phyloP scores from a whole-genome alignment of 1,140 invertebrate species.

The Sinonovacula constricta region DNA sequence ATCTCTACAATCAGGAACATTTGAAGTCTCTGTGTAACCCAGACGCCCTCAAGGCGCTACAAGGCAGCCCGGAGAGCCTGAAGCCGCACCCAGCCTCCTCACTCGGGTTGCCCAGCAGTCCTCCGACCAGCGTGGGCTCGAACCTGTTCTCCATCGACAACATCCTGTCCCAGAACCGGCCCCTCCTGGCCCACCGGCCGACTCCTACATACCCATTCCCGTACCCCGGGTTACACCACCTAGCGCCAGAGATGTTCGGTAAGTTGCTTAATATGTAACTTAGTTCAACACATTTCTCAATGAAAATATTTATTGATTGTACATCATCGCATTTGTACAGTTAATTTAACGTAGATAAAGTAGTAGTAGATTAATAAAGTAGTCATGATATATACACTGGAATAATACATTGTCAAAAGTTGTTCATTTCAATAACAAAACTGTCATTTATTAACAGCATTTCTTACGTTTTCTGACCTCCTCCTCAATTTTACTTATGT shows the following conservation, averaged over 20 bases:
- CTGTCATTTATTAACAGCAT: no score
- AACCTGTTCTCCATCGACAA: conserved; percentile 51
- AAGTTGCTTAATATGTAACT: no score
- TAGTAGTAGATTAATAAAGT: no score
- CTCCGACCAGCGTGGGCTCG: conserved; percentile 21
- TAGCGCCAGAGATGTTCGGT: conserved; percentile 52
- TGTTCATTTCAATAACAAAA: no score
- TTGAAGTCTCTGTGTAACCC: conserved; percentile 39
- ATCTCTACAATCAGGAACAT: conserved; percentile 45
- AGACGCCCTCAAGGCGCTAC: conserved; percentile 28
- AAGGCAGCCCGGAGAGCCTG: conserved; percentile 19
- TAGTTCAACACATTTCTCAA: no score
- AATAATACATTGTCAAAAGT: no score
- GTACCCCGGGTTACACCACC: conserved; percentile 27
- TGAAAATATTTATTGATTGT: no score
- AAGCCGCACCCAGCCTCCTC: conserved; percentile 37
- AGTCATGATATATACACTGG: no score
- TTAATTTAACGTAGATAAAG: no score
- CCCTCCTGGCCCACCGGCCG: conserved; percentile 45
- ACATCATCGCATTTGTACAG: no score
- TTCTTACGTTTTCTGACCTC: no score
- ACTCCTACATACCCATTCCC: conserved; percentile 49
- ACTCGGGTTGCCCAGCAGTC: conserved; percentile 30
- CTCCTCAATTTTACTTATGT: no score
- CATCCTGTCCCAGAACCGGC: conserved; percentile 45